A percentile compares a stretch with the other conserved stretches of the same genome.
These are phyloP conservation scores for Chloromyia formosa DNA, from an alignment of 2,888 invertebrate species.

Conservation along the genomic window DNA sequence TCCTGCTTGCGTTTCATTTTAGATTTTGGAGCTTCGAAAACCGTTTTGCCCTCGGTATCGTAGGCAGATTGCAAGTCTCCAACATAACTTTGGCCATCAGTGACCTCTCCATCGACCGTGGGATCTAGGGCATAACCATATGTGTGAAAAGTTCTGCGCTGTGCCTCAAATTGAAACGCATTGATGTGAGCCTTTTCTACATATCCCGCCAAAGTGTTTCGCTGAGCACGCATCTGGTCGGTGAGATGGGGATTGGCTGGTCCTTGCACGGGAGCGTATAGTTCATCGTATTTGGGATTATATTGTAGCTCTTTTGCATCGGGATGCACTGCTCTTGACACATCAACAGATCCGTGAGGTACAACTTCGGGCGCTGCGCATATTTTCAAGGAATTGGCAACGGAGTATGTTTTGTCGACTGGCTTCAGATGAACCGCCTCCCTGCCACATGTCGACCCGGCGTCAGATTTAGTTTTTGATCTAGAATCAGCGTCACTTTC, in stretches of 20 bases:
- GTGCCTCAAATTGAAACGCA: slow-evolving; percentile 97
- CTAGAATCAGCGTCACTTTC: slow-evolving; percentile 43
- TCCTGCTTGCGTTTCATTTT: slow-evolving; percentile 83
- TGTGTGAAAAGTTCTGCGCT: slow-evolving; percentile 91
- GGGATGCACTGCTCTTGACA: slow-evolving; percentile 78
- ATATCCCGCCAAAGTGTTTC: slow-evolving; percentile 93
- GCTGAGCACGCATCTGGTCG: slow-evolving; percentile 83
- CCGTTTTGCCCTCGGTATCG: slow-evolving; percentile 82
- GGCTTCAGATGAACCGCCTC: slow-evolving; percentile 67
- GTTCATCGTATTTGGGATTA: slow-evolving; percentile 94
- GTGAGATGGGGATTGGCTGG: slow-evolving; percentile 95
- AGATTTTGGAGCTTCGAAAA: slow-evolving; percentile 87
- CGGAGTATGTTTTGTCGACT: slow-evolving; percentile 67
- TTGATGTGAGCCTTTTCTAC: slow-evolving; percentile 95
- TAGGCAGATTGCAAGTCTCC: slow-evolving; percentile 74
- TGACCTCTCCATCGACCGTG: slow-evolving; percentile 72
- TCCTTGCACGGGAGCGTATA: slow-evolving; percentile 91
- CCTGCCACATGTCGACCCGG: slow-evolving; percentile 60
- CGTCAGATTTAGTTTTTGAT: slow-evolving; percentile 63
- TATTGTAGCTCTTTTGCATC: slow-evolving; percentile 82
- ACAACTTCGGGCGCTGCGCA: slow-evolving; percentile 86
- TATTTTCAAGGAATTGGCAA: slow-evolving; percentile 73
- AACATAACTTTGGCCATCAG: slow-evolving; percentile 66
- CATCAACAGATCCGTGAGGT: slow-evolving; percentile 78
- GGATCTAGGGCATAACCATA: slow-evolving; percentile 97